These are phyloP conservation scores for Petroica traversi DNA, from an alignment of 2,113 vertebrate species.

Conservation along the genomic window DNA sequence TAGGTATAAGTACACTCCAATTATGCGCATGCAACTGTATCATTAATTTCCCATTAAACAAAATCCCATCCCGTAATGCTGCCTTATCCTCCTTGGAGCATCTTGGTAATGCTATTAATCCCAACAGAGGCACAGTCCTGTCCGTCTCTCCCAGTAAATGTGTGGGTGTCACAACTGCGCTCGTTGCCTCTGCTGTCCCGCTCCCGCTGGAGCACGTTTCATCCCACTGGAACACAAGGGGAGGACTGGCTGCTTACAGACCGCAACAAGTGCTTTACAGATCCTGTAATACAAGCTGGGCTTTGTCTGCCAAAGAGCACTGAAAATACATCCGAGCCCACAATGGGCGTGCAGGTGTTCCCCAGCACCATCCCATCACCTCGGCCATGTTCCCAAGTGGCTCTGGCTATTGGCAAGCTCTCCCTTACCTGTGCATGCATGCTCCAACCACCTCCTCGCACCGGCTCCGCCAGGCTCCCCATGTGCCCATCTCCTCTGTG, in stretches of 20 bases:
- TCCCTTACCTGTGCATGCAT: fast-evolving
- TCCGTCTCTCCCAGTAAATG: background rate
- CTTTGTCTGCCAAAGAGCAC: background rate
- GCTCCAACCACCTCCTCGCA: fast-evolving
- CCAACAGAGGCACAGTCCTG: background rate
- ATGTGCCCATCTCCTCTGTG: fast-evolving
- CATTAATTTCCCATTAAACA: background rate
- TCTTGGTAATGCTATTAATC: background rate
- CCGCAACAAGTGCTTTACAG: background rate
- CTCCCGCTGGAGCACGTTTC: fast-evolving
- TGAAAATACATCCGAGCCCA: fast-evolving
- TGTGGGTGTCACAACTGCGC: fast-evolving
- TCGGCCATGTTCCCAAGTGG: fast-evolving
- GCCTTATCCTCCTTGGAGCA: background rate
- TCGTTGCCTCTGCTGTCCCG: fast-evolving
- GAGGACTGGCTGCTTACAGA: background rate
- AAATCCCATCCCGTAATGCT: background rate
- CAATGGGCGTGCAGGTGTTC: fast-evolving
- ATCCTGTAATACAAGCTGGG: fast-evolving
- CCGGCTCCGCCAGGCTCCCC: fast-evolving
- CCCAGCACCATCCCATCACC: fast-evolving
- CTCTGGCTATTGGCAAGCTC: background rate
- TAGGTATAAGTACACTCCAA: background rate
- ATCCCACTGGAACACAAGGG: fast-evolving
- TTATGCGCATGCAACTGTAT: background rate